phyloP scores from a whole-genome alignment of 2,888 invertebrate genomes.

The Yponomeuta plumbellus region DNA sequence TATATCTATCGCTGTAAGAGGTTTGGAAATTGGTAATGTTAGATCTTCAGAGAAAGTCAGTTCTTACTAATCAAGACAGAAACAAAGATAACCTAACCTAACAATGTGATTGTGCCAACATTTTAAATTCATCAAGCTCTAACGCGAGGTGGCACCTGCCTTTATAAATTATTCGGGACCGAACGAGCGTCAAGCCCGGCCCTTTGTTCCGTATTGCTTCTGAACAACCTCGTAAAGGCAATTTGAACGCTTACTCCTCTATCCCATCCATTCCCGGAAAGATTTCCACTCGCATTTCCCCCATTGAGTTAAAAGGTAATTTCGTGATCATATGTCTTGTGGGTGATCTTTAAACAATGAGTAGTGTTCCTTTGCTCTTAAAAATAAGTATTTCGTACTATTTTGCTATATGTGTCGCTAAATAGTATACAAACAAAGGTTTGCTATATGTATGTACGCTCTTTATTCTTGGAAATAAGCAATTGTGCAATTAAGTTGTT shows the following conservation, averaged over 20 bases:
- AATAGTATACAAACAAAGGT: too few relatives aligned
- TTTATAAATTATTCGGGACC: slow-evolving; percentile 57
- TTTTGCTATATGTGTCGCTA: too few relatives aligned
- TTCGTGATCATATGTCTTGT: background rate
- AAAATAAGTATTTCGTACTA: too few relatives aligned
- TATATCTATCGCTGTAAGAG: too few relatives aligned
- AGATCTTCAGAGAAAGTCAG: too few relatives aligned
- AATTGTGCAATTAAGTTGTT: too few relatives aligned
- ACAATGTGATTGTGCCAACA: slow-evolving; percentile 18
- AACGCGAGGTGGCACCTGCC: slow-evolving; percentile 48
- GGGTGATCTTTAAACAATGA: background rate
- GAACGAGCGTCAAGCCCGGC: slow-evolving; percentile 28
- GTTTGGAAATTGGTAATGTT: too few relatives aligned
- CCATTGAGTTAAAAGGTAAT: background rate
- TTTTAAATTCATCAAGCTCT: slow-evolving; percentile 37
- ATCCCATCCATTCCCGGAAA: background rate
- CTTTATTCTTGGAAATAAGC: too few relatives aligned
- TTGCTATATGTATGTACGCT: too few relatives aligned
- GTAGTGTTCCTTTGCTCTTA: background rate
- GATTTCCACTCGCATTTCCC: background rate
- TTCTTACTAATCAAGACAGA: background rate
- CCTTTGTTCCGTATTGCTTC: slow-evolving; percentile 46
- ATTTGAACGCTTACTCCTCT: slow-evolving; percentile 12
- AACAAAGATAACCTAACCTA: background rate
- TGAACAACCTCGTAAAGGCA: slow-evolving; percentile 22